phyloP scores from a whole-genome alignment of 2,113 vertebrate species.

The Propithecus coquereli region DNA sequence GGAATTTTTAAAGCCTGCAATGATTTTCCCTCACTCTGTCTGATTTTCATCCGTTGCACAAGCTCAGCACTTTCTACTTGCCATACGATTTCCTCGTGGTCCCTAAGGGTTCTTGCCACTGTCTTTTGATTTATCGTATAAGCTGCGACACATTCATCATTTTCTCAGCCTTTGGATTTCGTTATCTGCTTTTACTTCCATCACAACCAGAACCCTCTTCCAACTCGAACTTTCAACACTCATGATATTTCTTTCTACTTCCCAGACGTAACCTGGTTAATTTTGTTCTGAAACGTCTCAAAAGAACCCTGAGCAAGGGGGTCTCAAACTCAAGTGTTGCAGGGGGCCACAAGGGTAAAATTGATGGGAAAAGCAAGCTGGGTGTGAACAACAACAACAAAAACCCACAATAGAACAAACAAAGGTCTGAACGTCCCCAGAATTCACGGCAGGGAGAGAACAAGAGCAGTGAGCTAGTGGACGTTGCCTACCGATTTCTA shows the following conservation, averaged over 20 bases:
- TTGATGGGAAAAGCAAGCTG: too few relatives aligned
- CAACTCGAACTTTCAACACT: neutral
- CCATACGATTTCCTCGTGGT: neutral
- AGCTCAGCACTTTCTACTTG: neutral
- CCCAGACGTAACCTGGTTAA: too few relatives aligned
- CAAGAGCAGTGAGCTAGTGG: fast-evolving
- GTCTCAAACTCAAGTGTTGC: neutral
- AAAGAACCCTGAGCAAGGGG: neutral
- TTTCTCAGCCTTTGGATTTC: neutral
- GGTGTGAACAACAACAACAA: neutral
- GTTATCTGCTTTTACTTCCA: neutral
- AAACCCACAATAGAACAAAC: neutral
- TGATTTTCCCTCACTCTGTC: neutral
- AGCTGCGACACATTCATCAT: neutral
- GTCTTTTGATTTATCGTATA: neutral
- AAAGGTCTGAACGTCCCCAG: too few relatives aligned
- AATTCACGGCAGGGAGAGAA: neutral
- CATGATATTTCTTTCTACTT: too few relatives aligned
- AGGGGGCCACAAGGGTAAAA: neutral
- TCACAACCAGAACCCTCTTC: neutral
- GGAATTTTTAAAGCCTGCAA: neutral
- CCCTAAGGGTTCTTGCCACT: neutral
- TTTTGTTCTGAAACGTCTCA: neutral
- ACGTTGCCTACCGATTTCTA: too few relatives aligned
- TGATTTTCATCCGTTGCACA: neutral